These are phyloP conservation scores for Bufotes viridis DNA, from an alignment of 2,797 vertebrate species.

Conservation along the genomic window DNA sequence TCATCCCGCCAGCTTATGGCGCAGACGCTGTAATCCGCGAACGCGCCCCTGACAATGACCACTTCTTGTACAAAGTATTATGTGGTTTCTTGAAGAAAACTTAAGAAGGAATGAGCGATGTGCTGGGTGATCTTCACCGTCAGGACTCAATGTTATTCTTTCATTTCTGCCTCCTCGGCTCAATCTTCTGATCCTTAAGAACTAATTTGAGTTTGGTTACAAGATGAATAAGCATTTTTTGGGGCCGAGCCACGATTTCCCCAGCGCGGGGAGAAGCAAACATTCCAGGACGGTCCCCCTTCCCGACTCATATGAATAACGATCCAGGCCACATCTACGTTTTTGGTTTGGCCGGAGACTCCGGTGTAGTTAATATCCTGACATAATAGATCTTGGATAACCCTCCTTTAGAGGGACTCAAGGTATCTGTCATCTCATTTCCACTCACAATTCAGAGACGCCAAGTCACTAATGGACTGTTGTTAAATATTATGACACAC, in stretches of 20 bases:
- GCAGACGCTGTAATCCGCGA: background rate
- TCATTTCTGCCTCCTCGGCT: slow-evolving; percentile 23
- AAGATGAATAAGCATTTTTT: slow-evolving; percentile 29
- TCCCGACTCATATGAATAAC: slow-evolving; percentile 29
- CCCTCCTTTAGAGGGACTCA: slow-evolving; percentile 4
- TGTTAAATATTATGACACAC: slow-evolving; percentile 21
- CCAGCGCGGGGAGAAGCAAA: background rate
- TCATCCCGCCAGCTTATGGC: background rate
- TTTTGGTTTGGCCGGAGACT: slow-evolving; percentile 25
- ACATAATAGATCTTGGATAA: slow-evolving; percentile 49
- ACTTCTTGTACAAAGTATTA: slow-evolving; percentile 1
- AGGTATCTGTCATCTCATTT: slow-evolving; percentile 35
- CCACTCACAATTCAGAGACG: slow-evolving; percentile 23
- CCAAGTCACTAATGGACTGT: slow-evolving; percentile 37
- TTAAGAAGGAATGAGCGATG: slow-evolving; percentile 19
- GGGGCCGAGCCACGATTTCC: background rate
- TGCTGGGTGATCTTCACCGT: background rate
- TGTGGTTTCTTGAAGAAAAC: background rate
- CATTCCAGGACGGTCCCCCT: slow-evolving; percentile 28
- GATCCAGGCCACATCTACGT: background rate
- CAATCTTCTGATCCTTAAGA: slow-evolving; percentile 43
- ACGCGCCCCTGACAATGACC: background rate
- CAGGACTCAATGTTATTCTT: slow-evolving; percentile 34
- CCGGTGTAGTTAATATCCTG: slow-evolving; percentile 39
- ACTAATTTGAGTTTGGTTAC: slow-evolving; percentile 52